Conservation (phyloP, 2,113 vertebrate genomes). For the Furnarius figulus region DNA sequence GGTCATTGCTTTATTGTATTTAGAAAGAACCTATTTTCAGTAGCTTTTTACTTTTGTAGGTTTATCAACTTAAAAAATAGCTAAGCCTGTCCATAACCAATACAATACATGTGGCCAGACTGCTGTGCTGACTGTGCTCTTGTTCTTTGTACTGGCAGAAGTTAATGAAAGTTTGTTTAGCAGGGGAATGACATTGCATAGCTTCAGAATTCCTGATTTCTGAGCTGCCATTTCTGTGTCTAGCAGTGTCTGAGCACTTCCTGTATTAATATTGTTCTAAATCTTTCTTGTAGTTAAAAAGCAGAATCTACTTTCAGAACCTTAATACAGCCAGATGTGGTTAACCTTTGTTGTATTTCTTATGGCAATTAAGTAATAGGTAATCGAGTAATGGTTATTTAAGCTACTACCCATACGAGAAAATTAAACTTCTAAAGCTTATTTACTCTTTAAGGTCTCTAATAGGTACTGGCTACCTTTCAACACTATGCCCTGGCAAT, state of each 20-base stretch:
- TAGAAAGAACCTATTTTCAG: background rate
- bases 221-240: background rate
- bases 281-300: background rate
- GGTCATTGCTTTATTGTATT: background rate
- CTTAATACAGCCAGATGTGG: background rate
- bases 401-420: background rate
- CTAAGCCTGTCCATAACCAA: background rate
- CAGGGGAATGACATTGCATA: background rate
- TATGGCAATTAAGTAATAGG: background rate
- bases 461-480: background rate
- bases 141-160: background rate
- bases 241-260: background rate
- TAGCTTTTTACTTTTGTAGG: background rate
- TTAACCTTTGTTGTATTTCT: background rate
- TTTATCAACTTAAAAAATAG: background rate
- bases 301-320: background rate
- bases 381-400: background rate
- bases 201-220: background rate
- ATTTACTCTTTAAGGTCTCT: background rate
- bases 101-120: rapidly evolving
- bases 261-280: background rate
- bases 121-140: background rate
- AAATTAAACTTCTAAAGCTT: background rate
- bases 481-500: rapidly evolving
- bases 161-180: background rate